Conservation (phyloP, 2,113 vertebrate genomes). For the Toxotes chatareus region DNA sequence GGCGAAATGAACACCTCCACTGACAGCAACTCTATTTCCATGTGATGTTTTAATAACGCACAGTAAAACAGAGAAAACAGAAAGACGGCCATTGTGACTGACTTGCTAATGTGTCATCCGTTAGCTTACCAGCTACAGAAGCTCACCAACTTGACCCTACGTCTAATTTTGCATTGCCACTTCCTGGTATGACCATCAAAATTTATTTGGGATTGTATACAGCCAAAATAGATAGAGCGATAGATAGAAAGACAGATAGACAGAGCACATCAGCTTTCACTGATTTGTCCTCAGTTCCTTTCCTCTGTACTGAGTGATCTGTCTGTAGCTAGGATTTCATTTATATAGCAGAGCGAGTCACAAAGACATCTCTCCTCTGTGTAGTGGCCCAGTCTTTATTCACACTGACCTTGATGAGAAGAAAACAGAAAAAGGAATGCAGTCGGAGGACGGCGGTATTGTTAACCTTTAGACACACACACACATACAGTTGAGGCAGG, state of each 20-base stretch:
- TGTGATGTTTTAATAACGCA: slow-evolving; percentile 5
- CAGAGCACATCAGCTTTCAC: background rate
- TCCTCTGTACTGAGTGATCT: background rate
- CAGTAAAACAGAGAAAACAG: no score
- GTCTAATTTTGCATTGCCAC: no score
- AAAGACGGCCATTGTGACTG: no score
- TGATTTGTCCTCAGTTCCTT: background rate
- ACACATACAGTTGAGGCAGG: background rate
- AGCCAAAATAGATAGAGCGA: background rate
- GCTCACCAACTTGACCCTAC: no score
- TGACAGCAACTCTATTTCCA: background rate
- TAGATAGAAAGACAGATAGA: background rate
- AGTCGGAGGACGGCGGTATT: background rate
- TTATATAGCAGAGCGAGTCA: slow-evolving; percentile 7
- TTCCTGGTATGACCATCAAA: no score
- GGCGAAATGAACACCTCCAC: background rate
- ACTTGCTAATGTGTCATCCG: background rate
- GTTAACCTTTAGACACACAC: background rate
- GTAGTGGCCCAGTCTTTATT: slow-evolving; percentile 22
- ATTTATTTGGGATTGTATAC: background rate
- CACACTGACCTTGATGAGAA: slow-evolving; percentile 44
- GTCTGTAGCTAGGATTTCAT: slow-evolving; percentile 1
- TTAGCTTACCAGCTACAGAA: background rate
- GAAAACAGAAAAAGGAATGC: background rate
- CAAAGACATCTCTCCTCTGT: slow-evolving; percentile 5